Base-by-base conservation (phyloP, 2,888 invertebrate genomes). In the Erebia aethiops region DNA sequence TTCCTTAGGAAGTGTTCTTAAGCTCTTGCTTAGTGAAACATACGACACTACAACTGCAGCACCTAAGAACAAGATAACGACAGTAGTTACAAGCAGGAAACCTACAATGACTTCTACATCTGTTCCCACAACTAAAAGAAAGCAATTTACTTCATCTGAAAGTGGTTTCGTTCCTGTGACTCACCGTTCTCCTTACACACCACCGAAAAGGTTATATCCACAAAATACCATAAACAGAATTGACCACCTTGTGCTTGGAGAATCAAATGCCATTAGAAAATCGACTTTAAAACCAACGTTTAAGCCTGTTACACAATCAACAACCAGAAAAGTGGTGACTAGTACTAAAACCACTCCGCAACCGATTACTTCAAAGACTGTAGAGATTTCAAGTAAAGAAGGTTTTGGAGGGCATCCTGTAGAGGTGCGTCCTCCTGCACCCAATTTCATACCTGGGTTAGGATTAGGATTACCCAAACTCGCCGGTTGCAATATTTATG, bases 401-500 rank as follows among this genome's bases (percentile, higher is more conserved):
- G 80, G 81, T 10, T 73, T 75, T 43, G 67, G 72, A 1, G 75
- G 71, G 10, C 81, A 79, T 18, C 78, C 81, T 41, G 83, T 81
- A 51, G 78, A 78, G 2, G 78, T 80, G 0, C 73, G 81, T 10
- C 85, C 83, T 9, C 82, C 84, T 43, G 41, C 41, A 16, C 64
- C 75, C 13, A 80, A 78, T 56, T 74, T 78, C 69, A 35, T 76
- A 57, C 71, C 73, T 9, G 85, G 83, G 1, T 73, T 85, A 0
- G 92, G 94, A 1, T 87, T 94, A 14, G 95, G 96, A 51, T 87
- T 96, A 66, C 88, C 97, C 60, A 97, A 97, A 87, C 86, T 98
- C 74, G 97, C 97, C 13, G 98, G 98, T 0, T 98, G 98, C 84
- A 98, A 98, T 88, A 98, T 98, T 79, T 98, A 98, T 81, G 98